Conservation (phyloP, 2,888 invertebrate species). For the Diachrysia chrysitis region DNA sequence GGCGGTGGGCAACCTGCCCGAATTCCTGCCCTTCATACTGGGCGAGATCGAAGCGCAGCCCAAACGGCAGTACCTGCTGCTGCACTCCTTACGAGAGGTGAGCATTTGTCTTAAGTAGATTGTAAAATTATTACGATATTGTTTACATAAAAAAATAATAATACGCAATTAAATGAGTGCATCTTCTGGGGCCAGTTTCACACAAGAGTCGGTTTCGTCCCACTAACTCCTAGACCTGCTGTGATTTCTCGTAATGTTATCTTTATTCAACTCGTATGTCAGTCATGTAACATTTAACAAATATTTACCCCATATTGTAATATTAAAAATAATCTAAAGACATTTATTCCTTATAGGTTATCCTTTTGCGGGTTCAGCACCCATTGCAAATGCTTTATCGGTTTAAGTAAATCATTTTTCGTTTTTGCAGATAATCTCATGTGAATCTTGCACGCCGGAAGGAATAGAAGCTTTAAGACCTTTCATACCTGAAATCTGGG, state of each 20-base stretch:
- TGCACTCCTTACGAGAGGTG: constrained; percentile 99
- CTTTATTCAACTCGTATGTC: background rate
- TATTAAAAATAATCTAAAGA: too few relatives aligned
- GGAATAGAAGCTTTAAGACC: constrained; percentile 93
- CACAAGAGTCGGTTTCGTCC: too few relatives aligned
- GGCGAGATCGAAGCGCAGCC: constrained; percentile 98
- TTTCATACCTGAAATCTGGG: constrained; percentile 97
- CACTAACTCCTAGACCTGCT: too few relatives aligned
- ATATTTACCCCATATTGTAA: too few relatives aligned
- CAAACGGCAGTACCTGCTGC: constrained; percentile 97
- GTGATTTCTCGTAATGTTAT: background rate
- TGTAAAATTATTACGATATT: too few relatives aligned
- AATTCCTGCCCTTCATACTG: constrained; percentile 98
- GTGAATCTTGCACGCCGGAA: constrained; percentile 92
- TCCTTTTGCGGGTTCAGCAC: too few relatives aligned
- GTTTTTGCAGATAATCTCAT: constrained; percentile 93
- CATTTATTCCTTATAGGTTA: too few relatives aligned
- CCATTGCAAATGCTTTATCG: too few relatives aligned
- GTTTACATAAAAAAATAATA: too few relatives aligned
- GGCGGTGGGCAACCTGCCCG: constrained; percentile 97
- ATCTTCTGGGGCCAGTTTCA: too few relatives aligned
- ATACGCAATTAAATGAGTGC: too few relatives aligned
- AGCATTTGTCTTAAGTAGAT: constrained; percentile 17
- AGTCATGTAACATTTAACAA: background rate
- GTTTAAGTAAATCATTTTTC: too few relatives aligned